Evolutionary conservation across 2,888 invertebrate genomes (phyloP).

Genomic region (Stomorhina lunata): DNA sequence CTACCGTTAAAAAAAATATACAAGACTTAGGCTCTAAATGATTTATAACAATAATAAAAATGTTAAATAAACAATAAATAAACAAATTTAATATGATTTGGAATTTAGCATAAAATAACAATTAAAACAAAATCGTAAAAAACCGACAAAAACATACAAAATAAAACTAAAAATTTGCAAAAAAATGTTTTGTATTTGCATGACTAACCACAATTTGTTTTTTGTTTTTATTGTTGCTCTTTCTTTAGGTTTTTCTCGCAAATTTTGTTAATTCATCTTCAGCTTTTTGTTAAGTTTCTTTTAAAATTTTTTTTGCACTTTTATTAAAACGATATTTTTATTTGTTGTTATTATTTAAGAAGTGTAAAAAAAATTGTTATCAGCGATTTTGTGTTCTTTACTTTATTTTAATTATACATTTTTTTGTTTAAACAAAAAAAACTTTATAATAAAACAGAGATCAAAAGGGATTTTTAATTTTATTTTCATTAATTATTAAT

Average conservation of each 20-base stretch:
- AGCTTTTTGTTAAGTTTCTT: slow-evolving; percentile 8
- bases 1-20: slow-evolving; percentile 47
- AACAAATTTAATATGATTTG: not conserved
- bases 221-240: not conserved
- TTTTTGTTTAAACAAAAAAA: not conserved
- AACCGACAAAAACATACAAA: not conserved
- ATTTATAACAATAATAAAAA: slow-evolving; percentile 21
- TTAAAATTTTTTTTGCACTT: not conserved
- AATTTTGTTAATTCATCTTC: slow-evolving; percentile 26
- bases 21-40: not conserved
- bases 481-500: not conserved
- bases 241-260: not conserved
- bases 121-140: slow-evolving; percentile 2
- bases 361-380: not conserved
- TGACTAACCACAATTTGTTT: slow-evolving; percentile 49
- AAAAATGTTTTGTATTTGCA: slow-evolving; percentile 13
- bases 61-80: not conserved
- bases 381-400: not conserved
- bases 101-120: not conserved
- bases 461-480: not conserved
- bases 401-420: not conserved
- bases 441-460: not conserved
- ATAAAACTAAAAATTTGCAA: slow-evolving; percentile 1
- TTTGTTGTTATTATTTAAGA: not conserved
- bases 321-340: not conserved